phyloP scores from a whole-genome alignment of 2,113 vertebrate species.

The Penelope pileata region DNA sequence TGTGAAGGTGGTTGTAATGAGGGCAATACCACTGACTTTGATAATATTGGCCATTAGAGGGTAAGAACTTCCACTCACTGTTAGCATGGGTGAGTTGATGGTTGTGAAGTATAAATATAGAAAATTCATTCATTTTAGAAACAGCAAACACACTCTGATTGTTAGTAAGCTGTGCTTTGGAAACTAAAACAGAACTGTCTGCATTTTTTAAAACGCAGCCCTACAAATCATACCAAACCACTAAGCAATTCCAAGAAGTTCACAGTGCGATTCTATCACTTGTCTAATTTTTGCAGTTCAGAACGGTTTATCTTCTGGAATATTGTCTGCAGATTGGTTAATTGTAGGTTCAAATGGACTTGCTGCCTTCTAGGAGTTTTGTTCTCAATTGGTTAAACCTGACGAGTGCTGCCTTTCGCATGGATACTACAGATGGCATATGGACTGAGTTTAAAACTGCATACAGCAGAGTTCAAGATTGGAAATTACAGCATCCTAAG shows the following conservation, averaged over 20 bases:
- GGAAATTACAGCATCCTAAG: not conserved
- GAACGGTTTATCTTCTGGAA: not conserved
- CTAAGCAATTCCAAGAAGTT: not conserved
- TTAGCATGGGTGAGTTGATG: not conserved
- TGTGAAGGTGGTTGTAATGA: not conserved
- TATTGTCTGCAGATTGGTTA: not conserved
- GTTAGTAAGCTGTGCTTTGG: not conserved
- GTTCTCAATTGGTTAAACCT: not conserved
- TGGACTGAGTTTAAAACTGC: not conserved
- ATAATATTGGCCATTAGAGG: not conserved
- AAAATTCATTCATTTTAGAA: not conserved
- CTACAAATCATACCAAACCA: accelerated
- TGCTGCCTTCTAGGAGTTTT: not conserved
- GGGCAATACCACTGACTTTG: accelerated
- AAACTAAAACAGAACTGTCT: accelerated
- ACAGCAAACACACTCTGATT: not conserved
- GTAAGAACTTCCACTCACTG: not conserved
- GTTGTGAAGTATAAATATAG: not conserved
- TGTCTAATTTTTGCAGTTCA: not conserved
- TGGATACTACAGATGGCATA: not conserved
- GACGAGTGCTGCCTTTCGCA: not conserved
- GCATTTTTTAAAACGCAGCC: not conserved
- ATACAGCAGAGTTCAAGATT: not conserved
- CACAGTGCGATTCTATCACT: not conserved
- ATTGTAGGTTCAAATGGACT: not conserved